A percentile compares a stretch with the other conserved stretches of the same genome.
Conservation (phyloP, 2,797 vertebrate species). For the Knipowitschia caucasica region DNA sequence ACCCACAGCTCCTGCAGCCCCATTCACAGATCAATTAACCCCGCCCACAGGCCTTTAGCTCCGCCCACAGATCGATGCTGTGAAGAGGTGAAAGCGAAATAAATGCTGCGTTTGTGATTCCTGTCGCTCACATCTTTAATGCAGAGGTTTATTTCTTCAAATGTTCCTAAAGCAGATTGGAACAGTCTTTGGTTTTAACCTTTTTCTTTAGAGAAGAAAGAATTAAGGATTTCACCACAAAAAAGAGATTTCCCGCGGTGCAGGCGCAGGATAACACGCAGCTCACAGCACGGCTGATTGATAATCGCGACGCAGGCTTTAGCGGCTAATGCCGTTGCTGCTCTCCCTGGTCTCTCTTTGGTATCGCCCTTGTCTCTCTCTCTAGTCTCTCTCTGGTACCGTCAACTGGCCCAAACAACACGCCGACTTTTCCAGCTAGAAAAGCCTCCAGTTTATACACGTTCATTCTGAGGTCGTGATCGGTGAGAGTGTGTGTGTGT, state of each 20-base stretch:
- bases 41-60: too few relatives aligned
- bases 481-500: too few relatives aligned
- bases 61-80: slow-evolving; percentile 99
- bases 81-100: slow-evolving; percentile 99
- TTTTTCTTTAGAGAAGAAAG: slow-evolving; percentile 80
- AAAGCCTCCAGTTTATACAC: too few relatives aligned
- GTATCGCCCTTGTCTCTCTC: too few relatives aligned
- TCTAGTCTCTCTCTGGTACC: slow-evolving; percentile 74
- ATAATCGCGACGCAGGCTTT: slow-evolving; percentile 81
- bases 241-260: slow-evolving; percentile 85
- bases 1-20: too few relatives aligned
- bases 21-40: too few relatives aligned
- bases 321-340: slow-evolving; percentile 79
- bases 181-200: slow-evolving; percentile 82
- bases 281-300: slow-evolving; percentile 83
- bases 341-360: slow-evolving; percentile 70
- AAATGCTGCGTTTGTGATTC: slow-evolving; percentile 99
- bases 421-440: too few relatives aligned
- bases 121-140: slow-evolving; percentile 97
- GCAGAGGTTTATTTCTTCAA: slow-evolving; percentile 79
- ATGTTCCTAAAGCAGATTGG: slow-evolving; percentile 92
- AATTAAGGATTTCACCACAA: slow-evolving; percentile 86
- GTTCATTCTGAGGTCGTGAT: too few relatives aligned
- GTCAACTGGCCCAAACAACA: too few relatives aligned
- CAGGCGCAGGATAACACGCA: slow-evolving; percentile 80